Evolutionary conservation across 2,797 vertebrate species (phyloP), one percentile per base, ranked within the genome.

Genomic region (Brotogeris chrysoptera): DNA sequence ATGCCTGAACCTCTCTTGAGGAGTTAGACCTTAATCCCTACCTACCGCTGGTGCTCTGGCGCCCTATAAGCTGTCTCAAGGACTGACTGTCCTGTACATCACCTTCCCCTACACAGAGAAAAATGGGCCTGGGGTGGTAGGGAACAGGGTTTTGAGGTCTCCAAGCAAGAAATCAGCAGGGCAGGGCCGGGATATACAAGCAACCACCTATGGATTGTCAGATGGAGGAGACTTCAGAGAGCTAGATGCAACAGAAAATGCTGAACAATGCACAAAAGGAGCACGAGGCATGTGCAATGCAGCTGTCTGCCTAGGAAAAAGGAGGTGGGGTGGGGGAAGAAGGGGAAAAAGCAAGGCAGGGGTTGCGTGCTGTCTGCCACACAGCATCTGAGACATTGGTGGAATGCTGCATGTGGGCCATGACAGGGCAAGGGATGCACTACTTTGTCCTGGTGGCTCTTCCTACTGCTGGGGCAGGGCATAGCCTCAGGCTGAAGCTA

Each of bases 381-480:
- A 25, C 1, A 2, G 28, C 21, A 21, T 41, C 43, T 66, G 47
- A 47, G 61, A 8, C 28, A 13, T 6, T 10, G 38, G 32, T 41
- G 77, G 69, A 68, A 57, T 73, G 74, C 34, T 72, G 38, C 0
- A 0, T 57, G 76, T 27, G 25, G 44, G 23, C 79, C 49, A 53
- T 21, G 52, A 64, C 63, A 2, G 2, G 32, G 36, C 24, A 43
- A 57, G 57, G 17, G 28, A 34, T 41, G 13, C 6, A 4, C 0
- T 0, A 43, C 30, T 85, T 30, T 10, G 36, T 50, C 36, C 57
- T 5, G 4, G 28, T 13, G 16, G 32, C 23, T 70, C 17, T 91
- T 91, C 55, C 69, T 15, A 36, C 52, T 73, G 30, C n/a, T 5
- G 2, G 14, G 60, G 30, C 34, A 68, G 46, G 69, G 41, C 73